Evolutionary conservation across 2,113 vertebrate genomes (phyloP), one percentile per base, ranked within the genome.

Genomic region (Promerops cafer): DNA sequence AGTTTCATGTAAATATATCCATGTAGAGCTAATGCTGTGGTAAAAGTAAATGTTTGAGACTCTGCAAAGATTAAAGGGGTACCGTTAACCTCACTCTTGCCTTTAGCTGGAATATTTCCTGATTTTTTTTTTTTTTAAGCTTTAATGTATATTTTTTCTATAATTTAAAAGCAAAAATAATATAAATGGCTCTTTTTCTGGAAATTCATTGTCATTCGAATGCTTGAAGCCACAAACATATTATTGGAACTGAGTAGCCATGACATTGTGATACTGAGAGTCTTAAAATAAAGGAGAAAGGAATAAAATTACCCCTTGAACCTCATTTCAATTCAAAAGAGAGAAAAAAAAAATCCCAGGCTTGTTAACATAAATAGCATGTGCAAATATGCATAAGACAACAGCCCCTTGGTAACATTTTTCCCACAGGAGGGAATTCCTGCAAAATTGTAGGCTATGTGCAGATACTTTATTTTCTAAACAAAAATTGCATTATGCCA

Each of bases 371-470:
- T 94, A 96, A 95, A 95, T 84, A 93, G 80, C 84, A 72, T 95
- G 76, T 95, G 90, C 90, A 95, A 96, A 93, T 94, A 93, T 90
- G 90, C 92, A 90, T 78, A 95, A 94, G 88, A 88, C 93, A 97
- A 95, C 93, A 96, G 90, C 76, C 93, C 83, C 47, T 94, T 64
- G 72, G 94, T 90, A 95, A 93, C 65, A 65, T 84, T 95, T 92
- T 96, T 96, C 94, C 94, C 94, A 96, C 88, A 96, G 56, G 68
- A 95, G 93, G 60, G 94, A 94, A 96, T 96, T 97, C 93, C 94
- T 93, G 64, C 56, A 93, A 88, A 90, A 92, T 69, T 89, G 76
- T 87, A 90, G 64, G 89, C 90, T 93, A 44, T 88, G 69, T 68
- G 68, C 69, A 89, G 65, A 90, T 72, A 93, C 88, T 76, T 93